Base-by-base conservation (phyloP, 2,888 invertebrate species). In the Linnaemya vulpina region DNA sequence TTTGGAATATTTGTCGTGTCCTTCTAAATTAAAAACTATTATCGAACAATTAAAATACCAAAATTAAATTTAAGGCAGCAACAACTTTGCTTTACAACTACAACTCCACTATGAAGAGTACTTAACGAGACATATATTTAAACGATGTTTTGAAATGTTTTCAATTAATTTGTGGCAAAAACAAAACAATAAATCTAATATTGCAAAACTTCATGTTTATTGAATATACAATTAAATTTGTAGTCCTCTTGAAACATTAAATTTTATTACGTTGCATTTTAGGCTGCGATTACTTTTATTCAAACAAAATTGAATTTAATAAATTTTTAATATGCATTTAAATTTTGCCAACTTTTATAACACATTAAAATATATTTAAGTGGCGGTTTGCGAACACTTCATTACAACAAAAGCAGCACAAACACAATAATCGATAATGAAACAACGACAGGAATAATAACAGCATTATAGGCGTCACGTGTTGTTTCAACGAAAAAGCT, bases 331-430 rank as follows among this genome's bases (percentile, higher is more conserved):
- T 67, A 71, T 76, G 71, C 76, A 60, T 76, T 80, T 65, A 53
- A 3, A 30, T 25, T 62, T 73, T 49, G 11, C 11, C 11, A 20
- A 11, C 51, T 70, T 71, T 49, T 74, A 58, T 74, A 78, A 78
- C 63, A 58, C 49, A 68, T 83, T 83, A 78, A 78, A 67, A 20
- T n/a, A 68, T 35, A 67, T 76, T 84, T 68, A 77, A 77, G 68
- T 84, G 80, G 68, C 58, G 76, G 67, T 68, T n/a, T 80, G 65
- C 35, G 46, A 76, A 68, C 53, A 62, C 73, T 76, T 68, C 73
- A 73, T 58, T 40, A 35, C 79, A 84, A 71, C 62, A 77, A 22
- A 43, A 46, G 35, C 30, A 80, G 17, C 51, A 65, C 68, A 71
- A 58, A 58, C 40, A 58, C 40, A 67, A 43, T 73, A 53, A 78